These are phyloP conservation scores for Timandra comae DNA, from an alignment of 2,888 invertebrate species.

Conservation along the genomic window DNA sequence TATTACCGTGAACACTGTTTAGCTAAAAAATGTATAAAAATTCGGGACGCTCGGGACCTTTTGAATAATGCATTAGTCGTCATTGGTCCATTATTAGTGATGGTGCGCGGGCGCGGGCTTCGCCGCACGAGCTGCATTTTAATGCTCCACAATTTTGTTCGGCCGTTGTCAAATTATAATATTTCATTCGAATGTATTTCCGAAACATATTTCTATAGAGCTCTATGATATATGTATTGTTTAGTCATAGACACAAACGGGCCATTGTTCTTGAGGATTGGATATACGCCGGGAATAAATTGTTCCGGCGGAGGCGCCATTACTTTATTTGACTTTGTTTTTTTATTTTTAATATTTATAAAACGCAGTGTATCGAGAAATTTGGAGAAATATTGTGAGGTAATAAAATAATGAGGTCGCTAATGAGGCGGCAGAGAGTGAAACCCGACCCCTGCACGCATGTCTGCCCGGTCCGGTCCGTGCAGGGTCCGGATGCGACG, in stretches of 20 bases:
- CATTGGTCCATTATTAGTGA: constrained; percentile 57
- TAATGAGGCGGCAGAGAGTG: constrained; percentile 51
- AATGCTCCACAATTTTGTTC: constrained; percentile 52
- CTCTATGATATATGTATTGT: constrained; percentile 38
- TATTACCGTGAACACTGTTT: constrained; percentile 21
- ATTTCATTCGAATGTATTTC: constrained; percentile 47
- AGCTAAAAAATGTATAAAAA: constrained; percentile 44
- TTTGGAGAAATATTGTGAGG: too few species aligned
- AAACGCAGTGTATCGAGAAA: too few species aligned
- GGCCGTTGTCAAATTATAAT: constrained; percentile 49
- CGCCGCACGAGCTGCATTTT: constrained; percentile 71
- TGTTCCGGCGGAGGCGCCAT: constrained; percentile 4
- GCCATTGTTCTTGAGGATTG: constrained; percentile 27
- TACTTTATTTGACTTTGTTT: constrained; percentile 4
- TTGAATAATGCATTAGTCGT: constrained; percentile 64
- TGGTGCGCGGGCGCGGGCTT: constrained; percentile 47
- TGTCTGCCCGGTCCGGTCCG: constrained; percentile 17
- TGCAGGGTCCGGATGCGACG: constrained; percentile 23
- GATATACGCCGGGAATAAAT: constrained; percentile 16
- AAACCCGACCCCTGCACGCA: constrained; percentile 42
- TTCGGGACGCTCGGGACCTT: constrained; percentile 47
- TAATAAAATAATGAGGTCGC: constrained; percentile 31
- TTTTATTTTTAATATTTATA: not conserved
- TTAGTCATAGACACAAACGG: constrained; percentile 21
- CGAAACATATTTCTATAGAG: constrained; percentile 41